These are phyloP conservation scores for Euzophera pinguis DNA, from an alignment of 2,888 invertebrate genomes.

Conservation along the genomic window DNA sequence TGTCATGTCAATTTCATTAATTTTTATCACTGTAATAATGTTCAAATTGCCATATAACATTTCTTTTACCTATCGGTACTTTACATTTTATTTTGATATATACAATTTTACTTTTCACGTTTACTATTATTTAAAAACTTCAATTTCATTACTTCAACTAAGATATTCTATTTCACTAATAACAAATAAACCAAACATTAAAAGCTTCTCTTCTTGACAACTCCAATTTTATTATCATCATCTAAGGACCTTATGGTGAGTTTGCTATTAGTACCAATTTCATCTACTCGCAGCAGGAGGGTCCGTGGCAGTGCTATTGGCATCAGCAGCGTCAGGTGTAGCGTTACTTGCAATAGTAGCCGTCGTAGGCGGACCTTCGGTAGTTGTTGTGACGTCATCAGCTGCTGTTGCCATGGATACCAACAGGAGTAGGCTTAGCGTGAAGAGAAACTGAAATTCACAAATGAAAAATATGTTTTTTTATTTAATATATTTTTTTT, in stretches of 20 bases:
- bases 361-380: neutral
- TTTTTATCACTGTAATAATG: no score
- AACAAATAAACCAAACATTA: no score
- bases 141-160: neutral
- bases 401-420: neutral
- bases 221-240: no score
- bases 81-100: no score
- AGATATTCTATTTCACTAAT: no score
- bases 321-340: neutral
- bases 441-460: conserved; percentile 2
- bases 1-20: no score
- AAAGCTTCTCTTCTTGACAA: no score
- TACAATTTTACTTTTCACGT: no score
- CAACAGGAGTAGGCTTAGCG: neutral
- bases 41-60: no score
- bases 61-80: no score
- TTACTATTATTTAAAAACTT: neutral
- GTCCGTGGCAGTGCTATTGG: neutral
- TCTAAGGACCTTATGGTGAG: neutral
- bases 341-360: neutral
- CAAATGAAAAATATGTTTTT: no score
- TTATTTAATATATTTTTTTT: no score
- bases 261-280: neutral
- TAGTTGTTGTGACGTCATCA: conserved; percentile 2
- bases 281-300: neutral